phyloP scores from a whole-genome alignment of 2,888 invertebrate genomes.

The Caenorhabditis sp. region DNA sequence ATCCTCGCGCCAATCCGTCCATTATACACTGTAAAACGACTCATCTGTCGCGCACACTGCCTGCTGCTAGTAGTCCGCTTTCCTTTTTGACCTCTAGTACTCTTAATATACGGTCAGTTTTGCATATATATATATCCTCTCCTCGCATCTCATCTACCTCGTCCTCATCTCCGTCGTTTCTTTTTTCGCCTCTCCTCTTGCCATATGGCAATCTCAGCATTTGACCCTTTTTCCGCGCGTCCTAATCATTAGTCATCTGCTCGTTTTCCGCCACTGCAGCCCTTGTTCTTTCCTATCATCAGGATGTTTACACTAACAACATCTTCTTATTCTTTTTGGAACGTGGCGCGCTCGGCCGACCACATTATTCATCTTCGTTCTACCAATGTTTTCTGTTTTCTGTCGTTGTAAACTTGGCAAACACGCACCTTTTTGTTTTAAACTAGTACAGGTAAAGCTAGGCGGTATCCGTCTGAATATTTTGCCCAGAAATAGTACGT shows the following conservation, averaged over 20 bases:
- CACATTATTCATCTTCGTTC: slow-evolving; percentile 39
- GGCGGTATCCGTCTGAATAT: neutral
- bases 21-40: slow-evolving; percentile 62
- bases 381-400: slow-evolving; percentile 28
- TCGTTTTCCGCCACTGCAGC: slow-evolving; percentile 21
- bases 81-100: slow-evolving; percentile 56
- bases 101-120: slow-evolving; percentile 54
- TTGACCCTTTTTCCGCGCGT: slow-evolving; percentile 60
- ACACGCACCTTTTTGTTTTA: slow-evolving; percentile 6
- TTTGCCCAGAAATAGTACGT: neutral
- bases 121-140: slow-evolving; percentile 55
- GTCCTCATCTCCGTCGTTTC: slow-evolving; percentile 11
- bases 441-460: neutral
- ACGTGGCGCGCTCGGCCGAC: slow-evolving; percentile 34
- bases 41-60: slow-evolving; percentile 44
- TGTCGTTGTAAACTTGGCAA: slow-evolving; percentile 13
- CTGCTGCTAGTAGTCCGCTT: slow-evolving; percentile 37
- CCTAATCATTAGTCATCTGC: slow-evolving; percentile 61
- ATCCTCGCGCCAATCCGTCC: slow-evolving; percentile 50
- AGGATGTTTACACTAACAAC: slow-evolving; percentile 43
- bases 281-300: slow-evolving; percentile 41
- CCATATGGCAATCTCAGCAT: slow-evolving; percentile 59
- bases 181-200: slow-evolving; percentile 8
- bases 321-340: slow-evolving; percentile 37
- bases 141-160: slow-evolving; percentile 18